Evolutionary conservation across 2,113 vertebrate genomes (phyloP).

Genomic region (Equus przewalskii): DNA sequence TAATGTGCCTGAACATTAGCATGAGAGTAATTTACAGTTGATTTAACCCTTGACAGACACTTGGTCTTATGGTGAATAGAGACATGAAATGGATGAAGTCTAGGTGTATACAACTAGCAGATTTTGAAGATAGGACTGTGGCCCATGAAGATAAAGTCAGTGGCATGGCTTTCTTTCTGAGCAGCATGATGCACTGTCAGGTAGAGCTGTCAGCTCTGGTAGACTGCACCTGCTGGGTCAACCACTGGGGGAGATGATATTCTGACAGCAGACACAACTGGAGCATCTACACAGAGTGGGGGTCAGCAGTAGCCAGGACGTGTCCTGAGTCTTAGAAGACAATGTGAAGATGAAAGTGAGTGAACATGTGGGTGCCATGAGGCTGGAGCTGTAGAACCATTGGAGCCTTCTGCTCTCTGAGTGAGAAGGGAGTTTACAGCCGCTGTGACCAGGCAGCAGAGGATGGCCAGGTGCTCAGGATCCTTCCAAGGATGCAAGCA

Average conservation of each 20-base stretch:
- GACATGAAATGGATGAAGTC: background rate
- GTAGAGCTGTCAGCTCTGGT: background rate
- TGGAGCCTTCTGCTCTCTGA: no score
- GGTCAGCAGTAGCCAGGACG: background rate
- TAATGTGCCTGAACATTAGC: background rate
- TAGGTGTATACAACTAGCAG: background rate
- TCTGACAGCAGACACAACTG: background rate
- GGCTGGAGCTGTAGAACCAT: no score
- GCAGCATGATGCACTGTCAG: background rate
- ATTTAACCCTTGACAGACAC: background rate
- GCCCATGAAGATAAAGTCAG: background rate
- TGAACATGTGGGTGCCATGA: background rate
- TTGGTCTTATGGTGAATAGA: background rate
- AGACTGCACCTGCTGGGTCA: background rate
- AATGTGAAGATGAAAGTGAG: background rate
- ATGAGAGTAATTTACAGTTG: constrained; percentile 1
- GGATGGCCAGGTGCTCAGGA: background rate
- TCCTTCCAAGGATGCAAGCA: background rate
- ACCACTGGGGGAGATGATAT: background rate
- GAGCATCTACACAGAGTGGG: fast-evolving
- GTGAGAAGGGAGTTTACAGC: background rate
- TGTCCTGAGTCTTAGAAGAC: background rate
- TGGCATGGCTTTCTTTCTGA: background rate
- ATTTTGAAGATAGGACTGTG: background rate
- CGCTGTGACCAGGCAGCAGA: background rate